Base-by-base conservation (phyloP, 2,113 vertebrate species). In the Calyptommatus sinebrachiatus region DNA sequence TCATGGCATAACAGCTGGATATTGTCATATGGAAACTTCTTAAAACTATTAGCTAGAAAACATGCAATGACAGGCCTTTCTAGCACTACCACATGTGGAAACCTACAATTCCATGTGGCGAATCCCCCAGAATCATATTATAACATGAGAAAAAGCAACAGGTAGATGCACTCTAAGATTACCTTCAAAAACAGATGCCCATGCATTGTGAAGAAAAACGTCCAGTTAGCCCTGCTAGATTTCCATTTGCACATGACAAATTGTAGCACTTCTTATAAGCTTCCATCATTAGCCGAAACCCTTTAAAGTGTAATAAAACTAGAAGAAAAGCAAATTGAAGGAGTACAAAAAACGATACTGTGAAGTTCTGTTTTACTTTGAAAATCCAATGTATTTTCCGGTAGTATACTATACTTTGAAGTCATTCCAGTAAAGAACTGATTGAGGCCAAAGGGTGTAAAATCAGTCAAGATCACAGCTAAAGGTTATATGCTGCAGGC, bases 381-480 rank as follows among this genome's bases (percentile, higher is more conserved):
- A 81, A 81, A 81, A 70, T 66, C 73, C 79, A n/a, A 5, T 45
- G 57, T 48, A 62, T n/a, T 81, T 81, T 63, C 66, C 69, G 71
- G 6, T 57, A 78, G 2, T 41, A 41, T 41, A 41, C 26, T 75
- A 41, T 45, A 50, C 26, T 8, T 3, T 71, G 20, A 24, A 76
- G 35, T 78, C 78, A 76, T 67, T 45, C 78, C 29, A 46, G 26
- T 10, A 60, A 87, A 80, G 48, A 86, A 76, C 6, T 0, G 6
- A 73, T 10, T 68, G 29, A 20, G 21, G 50, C 41, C 31, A 57
- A 68, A 10, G 78, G 11, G 69, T 7, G 0, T 1, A 0, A 81
- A 70, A 28, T 68, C 66, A 80, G 21, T 28, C 65, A 79, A 35
- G 71, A 85, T 84, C 79, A 77, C 73, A 88, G 48, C 14, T 57